Percentiles rank a stretch among this genome's conserved stretches.
These are phyloP conservation scores for Adoxophyes honmai DNA, from an alignment of 1,140 invertebrate species.

Conservation along the genomic window DNA sequence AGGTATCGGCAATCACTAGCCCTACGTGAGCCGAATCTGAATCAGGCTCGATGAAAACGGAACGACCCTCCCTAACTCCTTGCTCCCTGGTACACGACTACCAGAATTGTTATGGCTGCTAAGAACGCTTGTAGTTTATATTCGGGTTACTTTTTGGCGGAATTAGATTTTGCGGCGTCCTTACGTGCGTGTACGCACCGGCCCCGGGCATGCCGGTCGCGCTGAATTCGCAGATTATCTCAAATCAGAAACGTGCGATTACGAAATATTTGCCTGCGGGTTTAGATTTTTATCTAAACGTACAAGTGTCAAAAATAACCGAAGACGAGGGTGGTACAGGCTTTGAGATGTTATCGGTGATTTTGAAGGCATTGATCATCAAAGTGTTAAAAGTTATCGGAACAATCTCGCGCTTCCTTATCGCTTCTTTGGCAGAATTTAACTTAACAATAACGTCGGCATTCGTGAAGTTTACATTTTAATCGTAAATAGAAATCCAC, in stretches of 20 bases:
- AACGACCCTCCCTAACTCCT: background rate
- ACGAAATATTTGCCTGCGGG: background rate
- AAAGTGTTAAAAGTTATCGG: too few relatives aligned
- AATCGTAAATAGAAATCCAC: too few relatives aligned
- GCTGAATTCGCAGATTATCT: constrained; percentile 9
- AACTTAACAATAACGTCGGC: too few relatives aligned
- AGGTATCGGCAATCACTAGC: constrained; percentile 13
- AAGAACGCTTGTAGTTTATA: background rate
- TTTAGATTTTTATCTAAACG: too few relatives aligned
- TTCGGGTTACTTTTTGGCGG: background rate
- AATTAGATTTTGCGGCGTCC: constrained; percentile 3
- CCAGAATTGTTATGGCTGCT: constrained; percentile 3
- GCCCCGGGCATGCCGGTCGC: background rate
- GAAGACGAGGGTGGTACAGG: too few relatives aligned
- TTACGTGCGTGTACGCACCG: background rate
- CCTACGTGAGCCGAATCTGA: background rate
- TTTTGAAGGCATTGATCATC: too few relatives aligned
- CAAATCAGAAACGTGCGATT: constrained; percentile 3
- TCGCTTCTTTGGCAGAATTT: too few relatives aligned
- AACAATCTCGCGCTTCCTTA: too few relatives aligned
- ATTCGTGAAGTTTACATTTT: too few relatives aligned
- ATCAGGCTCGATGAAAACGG: background rate
- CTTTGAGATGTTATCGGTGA: too few relatives aligned
- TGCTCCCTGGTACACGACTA: background rate
- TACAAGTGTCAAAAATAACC: too few relatives aligned